Conservation (phyloP, 2,888 invertebrate genomes). For the Glaucopsyche alexis region DNA sequence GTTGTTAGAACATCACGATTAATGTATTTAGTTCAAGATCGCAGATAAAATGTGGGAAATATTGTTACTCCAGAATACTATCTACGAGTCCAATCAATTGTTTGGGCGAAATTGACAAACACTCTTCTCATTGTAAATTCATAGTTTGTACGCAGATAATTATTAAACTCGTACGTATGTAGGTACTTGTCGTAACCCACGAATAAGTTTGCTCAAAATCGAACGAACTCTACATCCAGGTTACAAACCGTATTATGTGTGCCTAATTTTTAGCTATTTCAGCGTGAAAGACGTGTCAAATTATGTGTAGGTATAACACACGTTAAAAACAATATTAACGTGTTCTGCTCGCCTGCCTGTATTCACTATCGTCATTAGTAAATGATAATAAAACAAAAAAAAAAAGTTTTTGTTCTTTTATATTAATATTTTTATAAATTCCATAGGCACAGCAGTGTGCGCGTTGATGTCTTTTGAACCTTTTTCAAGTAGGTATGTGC, state of each 20-base stretch:
- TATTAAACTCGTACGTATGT: neutral
- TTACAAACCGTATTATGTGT: too few relatives aligned
- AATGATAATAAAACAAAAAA: neutral
- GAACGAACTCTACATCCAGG: too few relatives aligned
- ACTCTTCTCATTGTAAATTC: neutral
- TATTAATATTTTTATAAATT: neutral
- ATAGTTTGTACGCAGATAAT: neutral
- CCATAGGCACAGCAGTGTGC: neutral
- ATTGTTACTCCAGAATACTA: neutral
- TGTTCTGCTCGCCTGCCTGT: too few relatives aligned
- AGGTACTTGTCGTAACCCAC: neutral
- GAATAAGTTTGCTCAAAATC: too few relatives aligned
- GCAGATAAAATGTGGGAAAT: neutral
- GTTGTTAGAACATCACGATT: neutral
- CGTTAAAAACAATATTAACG: too few relatives aligned
- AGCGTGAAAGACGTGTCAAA: too few relatives aligned
- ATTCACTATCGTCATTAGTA: too few relatives aligned
- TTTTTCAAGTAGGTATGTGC: too few relatives aligned
- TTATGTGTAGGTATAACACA: too few relatives aligned
- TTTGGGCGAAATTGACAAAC: neutral
- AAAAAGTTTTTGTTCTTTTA: too few relatives aligned
- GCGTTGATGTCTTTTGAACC: neutral
- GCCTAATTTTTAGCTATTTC: too few relatives aligned
- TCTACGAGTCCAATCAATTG: neutral
- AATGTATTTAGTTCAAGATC: conserved; percentile 16